A percentile compares a stretch with the other conserved stretches of the same genome.
Conservation (phyloP, 2,113 vertebrate genomes). For the Antennarius striatus region DNA sequence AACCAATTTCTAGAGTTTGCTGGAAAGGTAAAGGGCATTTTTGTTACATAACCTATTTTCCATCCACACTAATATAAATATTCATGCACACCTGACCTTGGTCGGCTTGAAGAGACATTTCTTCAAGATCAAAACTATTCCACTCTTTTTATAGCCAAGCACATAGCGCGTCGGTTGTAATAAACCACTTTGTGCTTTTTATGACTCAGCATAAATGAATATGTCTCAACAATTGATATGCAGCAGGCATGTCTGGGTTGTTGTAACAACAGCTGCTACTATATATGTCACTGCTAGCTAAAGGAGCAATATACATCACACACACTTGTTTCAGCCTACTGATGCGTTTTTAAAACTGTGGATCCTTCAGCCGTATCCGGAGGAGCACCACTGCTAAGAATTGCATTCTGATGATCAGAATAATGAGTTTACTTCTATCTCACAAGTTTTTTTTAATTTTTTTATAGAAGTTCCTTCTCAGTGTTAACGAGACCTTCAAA, state of each 20-base stretch:
- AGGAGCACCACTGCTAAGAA: neutral
- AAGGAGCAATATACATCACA: conserved; percentile 62
- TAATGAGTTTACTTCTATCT: conserved; percentile 4
- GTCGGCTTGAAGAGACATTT: neutral
- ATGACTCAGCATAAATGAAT: conserved; percentile 18
- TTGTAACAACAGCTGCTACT: conserved; percentile 72
- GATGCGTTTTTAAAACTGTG: neutral
- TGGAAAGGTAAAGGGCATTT: conserved; percentile 43
- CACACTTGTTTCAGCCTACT: conserved; percentile 26
- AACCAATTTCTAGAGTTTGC: conserved; percentile 69
- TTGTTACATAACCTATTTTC: conserved; percentile 23
- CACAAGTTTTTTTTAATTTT: neutral
- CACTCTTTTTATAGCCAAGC: conserved; percentile 2
- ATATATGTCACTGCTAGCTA: conserved; percentile 58
- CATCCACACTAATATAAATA: conserved; percentile 3
- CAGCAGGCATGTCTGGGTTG: conserved; percentile 56
- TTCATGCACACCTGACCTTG: conserved; percentile 32
- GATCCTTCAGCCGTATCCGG: neutral
- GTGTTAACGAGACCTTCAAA: conserved; percentile 32
- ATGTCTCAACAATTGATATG: conserved; percentile 17
- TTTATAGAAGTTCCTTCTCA: conserved; percentile 1
- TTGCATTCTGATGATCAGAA: conserved; percentile 18
- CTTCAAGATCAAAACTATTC: neutral
- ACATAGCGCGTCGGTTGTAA: neutral
- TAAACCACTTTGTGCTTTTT: conserved; percentile 14